Percentiles rank a stretch among this genome's conserved stretches.
These are phyloP conservation scores for Polymixis flavicincta DNA, from an alignment of 2,888 invertebrate species.

Conservation along the genomic window DNA sequence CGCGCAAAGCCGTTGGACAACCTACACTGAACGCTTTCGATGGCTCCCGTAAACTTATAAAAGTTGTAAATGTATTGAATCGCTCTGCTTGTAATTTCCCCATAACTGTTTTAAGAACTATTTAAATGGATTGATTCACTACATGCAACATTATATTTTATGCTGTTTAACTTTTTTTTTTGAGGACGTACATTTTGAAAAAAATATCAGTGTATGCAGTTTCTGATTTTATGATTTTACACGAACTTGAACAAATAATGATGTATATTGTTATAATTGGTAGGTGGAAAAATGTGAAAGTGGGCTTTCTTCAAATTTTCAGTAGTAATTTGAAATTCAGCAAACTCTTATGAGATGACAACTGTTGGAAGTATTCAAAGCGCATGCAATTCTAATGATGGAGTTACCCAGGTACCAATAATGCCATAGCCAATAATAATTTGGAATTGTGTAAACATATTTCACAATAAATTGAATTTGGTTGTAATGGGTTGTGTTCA, in stretches of 20 bases:
- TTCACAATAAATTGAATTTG: neutral
- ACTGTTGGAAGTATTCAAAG: neutral
- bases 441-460: neutral
- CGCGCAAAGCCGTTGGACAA: slow-evolving; percentile 84
- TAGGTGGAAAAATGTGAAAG: neutral
- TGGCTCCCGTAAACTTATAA: slow-evolving; percentile 74
- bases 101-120: slow-evolving; percentile 17
- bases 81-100: slow-evolving; percentile 26
- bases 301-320: neutral
- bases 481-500: neutral
- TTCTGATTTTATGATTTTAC: neutral
- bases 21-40: slow-evolving; percentile 82
- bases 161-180: slow-evolving; percentile 4
- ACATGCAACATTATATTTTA: neutral
- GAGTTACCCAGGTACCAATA: neutral
- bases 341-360: neutral
- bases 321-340: neutral
- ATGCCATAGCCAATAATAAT: neutral
- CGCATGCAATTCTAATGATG: neutral
- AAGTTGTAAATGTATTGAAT: slow-evolving; percentile 59
- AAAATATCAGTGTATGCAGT: neutral
- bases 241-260: neutral
- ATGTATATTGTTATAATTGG: neutral
- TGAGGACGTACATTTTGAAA: neutral
- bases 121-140: neutral